These are phyloP conservation scores for Drosophila erecta DNA, from an alignment of 1,140 invertebrate genomes.

Conservation along the genomic window DNA sequence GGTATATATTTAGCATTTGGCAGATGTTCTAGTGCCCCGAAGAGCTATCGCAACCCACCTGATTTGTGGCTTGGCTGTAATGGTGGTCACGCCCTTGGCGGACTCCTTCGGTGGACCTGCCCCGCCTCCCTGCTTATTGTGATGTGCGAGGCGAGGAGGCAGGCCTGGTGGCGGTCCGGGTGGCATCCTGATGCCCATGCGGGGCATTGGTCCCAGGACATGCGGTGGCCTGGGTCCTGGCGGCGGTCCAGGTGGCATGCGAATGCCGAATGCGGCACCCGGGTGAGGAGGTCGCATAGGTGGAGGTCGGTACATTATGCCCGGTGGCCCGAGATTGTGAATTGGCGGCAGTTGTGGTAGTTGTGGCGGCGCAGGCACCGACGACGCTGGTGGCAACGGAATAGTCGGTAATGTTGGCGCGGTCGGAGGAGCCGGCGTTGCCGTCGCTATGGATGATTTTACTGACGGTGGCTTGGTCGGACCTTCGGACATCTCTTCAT, in stretches of 20 bases:
- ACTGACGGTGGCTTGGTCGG: slow-evolving; percentile 14
- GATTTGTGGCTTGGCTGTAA: slow-evolving; percentile 98
- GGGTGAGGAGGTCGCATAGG: slow-evolving; percentile 85
- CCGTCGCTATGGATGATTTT: slow-evolving; percentile 15
- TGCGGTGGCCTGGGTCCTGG: slow-evolving; percentile 87
- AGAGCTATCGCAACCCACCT: slow-evolving; percentile 60
- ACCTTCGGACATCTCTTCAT: slow-evolving; percentile 31
- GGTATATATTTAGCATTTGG: neutral
- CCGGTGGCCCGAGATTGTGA: slow-evolving; percentile 64
- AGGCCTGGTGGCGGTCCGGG: slow-evolving; percentile 90
- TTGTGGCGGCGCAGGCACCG: slow-evolving; percentile 65
- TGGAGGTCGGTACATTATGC: slow-evolving; percentile 88
- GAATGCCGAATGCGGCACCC: slow-evolving; percentile 68
- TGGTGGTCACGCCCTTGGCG: slow-evolving; percentile 87
- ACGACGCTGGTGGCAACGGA: slow-evolving; percentile 48
- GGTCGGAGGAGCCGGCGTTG: slow-evolving; percentile 44
- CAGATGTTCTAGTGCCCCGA: neutral
- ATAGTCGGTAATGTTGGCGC: slow-evolving; percentile 58
- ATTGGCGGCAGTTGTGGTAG: slow-evolving; percentile 73
- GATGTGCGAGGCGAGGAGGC: slow-evolving; percentile 84
- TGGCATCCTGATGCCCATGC: slow-evolving; percentile 85
- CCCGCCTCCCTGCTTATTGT: slow-evolving; percentile 64
- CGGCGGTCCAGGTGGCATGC: slow-evolving; percentile 88
- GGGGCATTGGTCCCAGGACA: slow-evolving; percentile 86
- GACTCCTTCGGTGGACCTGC: slow-evolving; percentile 82